phyloP scores from a whole-genome alignment of 2,797 vertebrate species.

The Lateolabrax maculatus region DNA sequence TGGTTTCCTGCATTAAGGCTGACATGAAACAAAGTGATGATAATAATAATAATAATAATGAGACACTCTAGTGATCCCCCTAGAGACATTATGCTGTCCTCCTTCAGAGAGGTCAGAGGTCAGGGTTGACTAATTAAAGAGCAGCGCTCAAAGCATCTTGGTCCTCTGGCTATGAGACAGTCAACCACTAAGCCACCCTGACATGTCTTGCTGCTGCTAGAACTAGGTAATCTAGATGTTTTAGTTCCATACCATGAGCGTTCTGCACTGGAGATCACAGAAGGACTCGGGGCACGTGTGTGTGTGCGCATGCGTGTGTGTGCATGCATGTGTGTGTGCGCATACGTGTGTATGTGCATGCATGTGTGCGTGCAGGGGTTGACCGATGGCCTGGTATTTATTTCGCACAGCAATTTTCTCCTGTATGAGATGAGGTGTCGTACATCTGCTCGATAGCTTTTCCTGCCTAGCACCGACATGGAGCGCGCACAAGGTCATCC shows the following conservation, averaged over 20 bases:
- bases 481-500: slow-evolving; percentile 76
- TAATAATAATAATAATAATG: slow-evolving; percentile 24
- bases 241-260: slow-evolving; percentile 36
- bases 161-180: slow-evolving; percentile 19
- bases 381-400: slow-evolving; percentile 78
- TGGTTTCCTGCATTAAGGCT: neutral
- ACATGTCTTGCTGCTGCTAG: slow-evolving; percentile 15
- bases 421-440: slow-evolving; percentile 78
- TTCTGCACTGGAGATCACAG: slow-evolving; percentile 50
- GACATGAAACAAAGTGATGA: slow-evolving; percentile 25
- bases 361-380: slow-evolving; percentile 12
- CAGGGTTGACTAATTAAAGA: slow-evolving; percentile 8
- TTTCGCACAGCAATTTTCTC: slow-evolving; percentile 79
- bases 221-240: slow-evolving; percentile 45
- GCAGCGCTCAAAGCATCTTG: neutral
- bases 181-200: slow-evolving; percentile 11
- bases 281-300: slow-evolving; percentile 29
- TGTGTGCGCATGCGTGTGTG: slow-evolving; percentile 8
- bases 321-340: neutral
- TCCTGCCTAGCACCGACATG: slow-evolving; percentile 62
- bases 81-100: slow-evolving; percentile 1
- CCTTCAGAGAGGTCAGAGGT: slow-evolving; percentile 32
- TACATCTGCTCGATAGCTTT: slow-evolving; percentile 83
- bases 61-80: slow-evolving; percentile 5
- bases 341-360: neutral